Evolutionary conservation across 2,888 invertebrate genomes (phyloP).

Genomic region (Odontothrips loti): DNA sequence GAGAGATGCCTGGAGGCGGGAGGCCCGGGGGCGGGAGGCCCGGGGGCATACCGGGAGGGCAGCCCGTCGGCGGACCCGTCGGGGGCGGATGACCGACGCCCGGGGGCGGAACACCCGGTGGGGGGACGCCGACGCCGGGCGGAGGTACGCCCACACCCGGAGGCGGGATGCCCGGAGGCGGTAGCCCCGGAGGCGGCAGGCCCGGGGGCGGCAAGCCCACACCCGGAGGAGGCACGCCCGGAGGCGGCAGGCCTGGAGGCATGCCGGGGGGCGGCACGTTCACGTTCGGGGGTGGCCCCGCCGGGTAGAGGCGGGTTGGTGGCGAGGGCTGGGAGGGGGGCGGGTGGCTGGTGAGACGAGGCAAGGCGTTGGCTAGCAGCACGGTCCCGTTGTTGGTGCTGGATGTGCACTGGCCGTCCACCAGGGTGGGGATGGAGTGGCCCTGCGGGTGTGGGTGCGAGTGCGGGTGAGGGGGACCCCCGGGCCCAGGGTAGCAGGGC

Average conservation of each 20-base stretch:
- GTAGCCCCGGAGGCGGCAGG: slow-evolving; percentile 32
- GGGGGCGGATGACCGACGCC: background rate
- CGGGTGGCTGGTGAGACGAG: slow-evolving; percentile 28
- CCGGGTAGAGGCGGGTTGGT: slow-evolving; percentile 32
- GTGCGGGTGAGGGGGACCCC: slow-evolving; percentile 38
- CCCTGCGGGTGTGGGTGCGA: slow-evolving; percentile 42
- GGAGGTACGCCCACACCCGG: background rate
- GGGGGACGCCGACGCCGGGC: background rate
- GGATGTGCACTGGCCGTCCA: slow-evolving; percentile 33
- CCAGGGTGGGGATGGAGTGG: slow-evolving; percentile 32
- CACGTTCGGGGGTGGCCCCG: slow-evolving; percentile 16
- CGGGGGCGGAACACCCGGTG: background rate
- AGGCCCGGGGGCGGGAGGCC: background rate
- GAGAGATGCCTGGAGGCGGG: background rate
- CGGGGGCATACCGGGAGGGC: background rate
- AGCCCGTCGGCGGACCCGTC: background rate
- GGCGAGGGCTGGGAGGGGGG: slow-evolving; percentile 29
- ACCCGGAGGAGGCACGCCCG: slow-evolving; percentile 32
- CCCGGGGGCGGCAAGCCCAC: slow-evolving; percentile 32
- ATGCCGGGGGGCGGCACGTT: slow-evolving; percentile 30
- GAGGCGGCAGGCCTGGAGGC: background rate
- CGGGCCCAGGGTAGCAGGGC: slow-evolving; percentile 56
- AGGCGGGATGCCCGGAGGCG: background rate
- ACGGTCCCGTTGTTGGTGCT: slow-evolving; percentile 53
- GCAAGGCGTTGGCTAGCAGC: slow-evolving; percentile 54